Percentiles rank a stretch among this genome's conserved stretches.
phyloP scores from a whole-genome alignment of 2,113 vertebrate genomes.

The Amia ocellicauda region DNA sequence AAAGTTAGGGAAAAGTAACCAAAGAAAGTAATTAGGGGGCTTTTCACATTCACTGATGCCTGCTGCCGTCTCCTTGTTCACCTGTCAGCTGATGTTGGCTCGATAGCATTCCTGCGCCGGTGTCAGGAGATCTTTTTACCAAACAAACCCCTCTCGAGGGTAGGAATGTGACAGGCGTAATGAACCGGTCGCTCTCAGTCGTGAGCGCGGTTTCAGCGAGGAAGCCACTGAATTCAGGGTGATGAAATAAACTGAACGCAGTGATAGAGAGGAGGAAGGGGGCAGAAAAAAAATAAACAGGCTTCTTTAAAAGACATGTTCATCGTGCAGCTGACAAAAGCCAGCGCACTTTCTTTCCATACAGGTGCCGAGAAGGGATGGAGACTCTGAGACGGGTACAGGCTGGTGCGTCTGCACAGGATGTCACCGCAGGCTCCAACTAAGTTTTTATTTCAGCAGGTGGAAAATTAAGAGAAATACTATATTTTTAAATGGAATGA shows the following conservation, averaged over 20 bases:
- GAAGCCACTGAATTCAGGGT: background rate
- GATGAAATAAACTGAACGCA: constrained; percentile 8
- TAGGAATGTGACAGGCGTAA: constrained; percentile 36
- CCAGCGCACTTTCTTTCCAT: background rate
- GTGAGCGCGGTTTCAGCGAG: background rate
- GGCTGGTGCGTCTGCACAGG: too few relatives aligned
- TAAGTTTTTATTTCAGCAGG: too few relatives aligned
- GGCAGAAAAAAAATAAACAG: constrained; percentile 8
- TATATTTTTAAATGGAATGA: too few relatives aligned
- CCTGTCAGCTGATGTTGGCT: constrained; percentile 37
- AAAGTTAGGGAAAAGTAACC: too few relatives aligned
- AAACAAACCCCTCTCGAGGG: constrained; percentile 55
- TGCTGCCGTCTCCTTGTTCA: constrained; percentile 25
- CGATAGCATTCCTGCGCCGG: constrained; percentile 47
- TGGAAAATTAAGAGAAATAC: too few relatives aligned
- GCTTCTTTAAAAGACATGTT: constrained; percentile 1
- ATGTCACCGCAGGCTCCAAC: too few relatives aligned
- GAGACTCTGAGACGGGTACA: too few relatives aligned
- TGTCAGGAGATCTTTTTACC: constrained; percentile 49
- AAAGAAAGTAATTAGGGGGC: constrained; percentile 42
- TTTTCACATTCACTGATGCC: constrained; percentile 48
- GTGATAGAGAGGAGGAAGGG: background rate
- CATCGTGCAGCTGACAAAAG: constrained; percentile 2
- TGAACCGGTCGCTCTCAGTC: constrained; percentile 22
- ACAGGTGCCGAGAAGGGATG: background rate